These are phyloP conservation scores for Triplophysa tibetana DNA, from an alignment of 2,113 vertebrate species.

Conservation along the genomic window DNA sequence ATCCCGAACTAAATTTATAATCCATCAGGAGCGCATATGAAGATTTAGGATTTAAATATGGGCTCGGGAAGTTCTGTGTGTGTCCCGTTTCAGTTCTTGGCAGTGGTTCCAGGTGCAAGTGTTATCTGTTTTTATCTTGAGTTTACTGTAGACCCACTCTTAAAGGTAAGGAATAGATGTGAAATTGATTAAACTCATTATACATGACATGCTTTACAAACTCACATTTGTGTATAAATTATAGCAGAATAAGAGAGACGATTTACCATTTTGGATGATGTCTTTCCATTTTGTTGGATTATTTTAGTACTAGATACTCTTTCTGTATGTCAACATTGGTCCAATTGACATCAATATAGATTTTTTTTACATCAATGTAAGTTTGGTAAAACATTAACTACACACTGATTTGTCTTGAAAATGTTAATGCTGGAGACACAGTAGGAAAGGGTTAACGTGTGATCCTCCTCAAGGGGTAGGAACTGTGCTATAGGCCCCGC, in stretches of 20 bases:
- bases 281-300: no score
- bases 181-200: neutral
- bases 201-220: neutral
- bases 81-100: slow-evolving; percentile 2
- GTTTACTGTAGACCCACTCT: slow-evolving; percentile 1
- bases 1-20: neutral
- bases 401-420: no score
- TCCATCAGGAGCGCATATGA: slow-evolving; percentile 8
- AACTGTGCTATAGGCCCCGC: slow-evolving; percentile 59
- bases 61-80: neutral
- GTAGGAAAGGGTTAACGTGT: slow-evolving; percentile 61
- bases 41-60: neutral
- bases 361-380: no score
- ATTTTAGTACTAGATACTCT: no score
- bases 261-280: no score
- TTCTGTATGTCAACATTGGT: no score
- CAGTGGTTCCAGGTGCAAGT: neutral
- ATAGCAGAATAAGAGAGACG: no score
- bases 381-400: no score
- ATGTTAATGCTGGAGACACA: neutral
- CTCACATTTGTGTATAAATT: slow-evolving; percentile 4
- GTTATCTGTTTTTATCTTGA: slow-evolving; percentile 1
- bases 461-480: slow-evolving; percentile 55
- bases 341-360: no score
- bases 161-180: neutral